These are phyloP conservation scores for Apis cerana DNA, from an alignment of 1,140 invertebrate species.

Conservation along the genomic window DNA sequence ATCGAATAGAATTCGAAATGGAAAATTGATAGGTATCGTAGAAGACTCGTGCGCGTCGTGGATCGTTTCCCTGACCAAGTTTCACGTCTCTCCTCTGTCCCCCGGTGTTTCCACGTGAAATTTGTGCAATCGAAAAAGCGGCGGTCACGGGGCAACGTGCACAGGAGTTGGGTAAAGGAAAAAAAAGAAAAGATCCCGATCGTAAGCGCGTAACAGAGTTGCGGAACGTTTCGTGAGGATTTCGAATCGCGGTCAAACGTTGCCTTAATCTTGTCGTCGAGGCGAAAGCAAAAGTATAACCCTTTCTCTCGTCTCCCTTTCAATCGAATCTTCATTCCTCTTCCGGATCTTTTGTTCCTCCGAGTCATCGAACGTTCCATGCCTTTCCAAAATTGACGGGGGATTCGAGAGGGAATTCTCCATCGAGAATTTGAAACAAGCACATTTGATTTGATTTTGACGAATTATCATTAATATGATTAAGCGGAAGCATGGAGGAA, in stretches of 20 bases:
- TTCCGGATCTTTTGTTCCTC: neutral
- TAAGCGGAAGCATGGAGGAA: too few species aligned
- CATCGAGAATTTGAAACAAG: too few species aligned
- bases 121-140: conserved; percentile 29
- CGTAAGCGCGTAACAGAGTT: neutral
- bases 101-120: neutral
- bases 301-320: conserved; percentile 22
- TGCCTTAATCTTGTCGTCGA: conserved; percentile 54
- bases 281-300: conserved; percentile 54
- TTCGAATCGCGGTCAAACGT: conserved; percentile 47
- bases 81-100: neutral
- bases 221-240: conserved; percentile 31
- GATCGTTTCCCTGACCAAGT: neutral
- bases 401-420: too few species aligned
- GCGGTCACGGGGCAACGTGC: conserved; percentile 23
- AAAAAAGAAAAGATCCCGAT: too few species aligned
- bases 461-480: too few species aligned
- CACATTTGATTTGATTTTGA: too few species aligned
- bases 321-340: conserved; percentile 12
- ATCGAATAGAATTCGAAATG: neutral
- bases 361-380: too few species aligned
- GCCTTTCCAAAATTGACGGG: too few species aligned
- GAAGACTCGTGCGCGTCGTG: neutral
- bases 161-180: neutral
- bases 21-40: neutral